These are phyloP conservation scores for Nannoperca obscura DNA, from an alignment of 2,797 vertebrate genomes.

Conservation along the genomic window DNA sequence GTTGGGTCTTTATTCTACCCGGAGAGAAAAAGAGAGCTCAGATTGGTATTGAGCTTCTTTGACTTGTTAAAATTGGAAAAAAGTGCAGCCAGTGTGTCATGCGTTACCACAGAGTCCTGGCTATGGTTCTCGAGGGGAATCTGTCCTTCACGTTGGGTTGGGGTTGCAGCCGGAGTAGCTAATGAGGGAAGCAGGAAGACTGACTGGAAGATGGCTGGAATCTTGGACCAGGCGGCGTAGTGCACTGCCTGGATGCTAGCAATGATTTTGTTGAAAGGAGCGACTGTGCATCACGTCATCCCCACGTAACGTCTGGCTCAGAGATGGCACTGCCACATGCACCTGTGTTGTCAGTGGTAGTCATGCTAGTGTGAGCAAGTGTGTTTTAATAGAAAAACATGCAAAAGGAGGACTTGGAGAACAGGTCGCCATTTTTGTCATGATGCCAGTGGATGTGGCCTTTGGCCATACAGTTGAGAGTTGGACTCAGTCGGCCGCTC, in stretches of 20 bases:
- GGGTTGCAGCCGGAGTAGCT: conserved; percentile 32
- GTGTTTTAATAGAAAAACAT: conserved; percentile 1
- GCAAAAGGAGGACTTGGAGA: neutral
- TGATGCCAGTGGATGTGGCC: neutral
- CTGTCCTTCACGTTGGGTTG: conserved; percentile 33
- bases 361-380: neutral
- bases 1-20: conserved; percentile 10
- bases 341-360: conserved; percentile 47
- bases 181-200: conserved; percentile 65
- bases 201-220: conserved; percentile 55
- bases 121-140: conserved; percentile 34
- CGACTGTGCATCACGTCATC: conserved; percentile 19
- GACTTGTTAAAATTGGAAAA: conserved; percentile 56
- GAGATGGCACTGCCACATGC: conserved; percentile 32
- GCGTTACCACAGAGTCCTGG: conserved; percentile 40
- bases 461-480: neutral
- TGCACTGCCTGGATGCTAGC: conserved; percentile 40
- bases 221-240: conserved; percentile 35
- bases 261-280: conserved; percentile 42
- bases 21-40: conserved; percentile 17
- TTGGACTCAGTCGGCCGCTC: neutral
- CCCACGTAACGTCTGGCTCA: conserved; percentile 13
- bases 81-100: conserved; percentile 53
- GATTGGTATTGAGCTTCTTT: conserved; percentile 32
- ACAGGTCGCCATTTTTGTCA: neutral